Evolutionary conservation across 2,888 invertebrate genomes (phyloP).

Genomic region (Sceliomorpha sp.): DNA sequence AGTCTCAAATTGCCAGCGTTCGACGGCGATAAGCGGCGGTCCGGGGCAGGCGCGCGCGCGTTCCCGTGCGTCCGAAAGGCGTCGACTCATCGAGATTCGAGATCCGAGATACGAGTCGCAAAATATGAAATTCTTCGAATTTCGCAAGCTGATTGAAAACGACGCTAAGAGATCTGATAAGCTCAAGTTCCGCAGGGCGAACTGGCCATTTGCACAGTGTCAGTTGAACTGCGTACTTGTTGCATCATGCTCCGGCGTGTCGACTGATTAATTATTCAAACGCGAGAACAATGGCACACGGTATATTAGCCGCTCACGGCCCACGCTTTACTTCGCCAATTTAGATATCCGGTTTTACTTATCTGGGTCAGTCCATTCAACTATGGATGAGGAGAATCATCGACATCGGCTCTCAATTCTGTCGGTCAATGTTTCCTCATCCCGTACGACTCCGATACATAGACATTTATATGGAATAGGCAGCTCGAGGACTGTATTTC

Average conservation of each 20-base stretch:
- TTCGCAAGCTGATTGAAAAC: slow-evolving; percentile 2
- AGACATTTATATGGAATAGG: slow-evolving; percentile 18
- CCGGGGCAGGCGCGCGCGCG: too few relatives aligned
- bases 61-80: background rate
- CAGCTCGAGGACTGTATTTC: too few relatives aligned
- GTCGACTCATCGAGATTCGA: background rate
- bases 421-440: slow-evolving; percentile 47
- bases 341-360: slow-evolving; percentile 63
- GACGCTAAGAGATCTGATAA: slow-evolving; percentile 17
- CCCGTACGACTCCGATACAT: slow-evolving; percentile 36
- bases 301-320: slow-evolving; percentile 56
- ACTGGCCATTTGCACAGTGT: slow-evolving; percentile 37
- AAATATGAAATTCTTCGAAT: slow-evolving; percentile 2
- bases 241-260: slow-evolving; percentile 51
- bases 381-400: slow-evolving; percentile 47
- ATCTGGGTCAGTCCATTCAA: slow-evolving; percentile 51
- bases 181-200: slow-evolving; percentile 1
- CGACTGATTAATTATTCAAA: slow-evolving; percentile 68
- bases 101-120: background rate
- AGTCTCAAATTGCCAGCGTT: too few relatives aligned
- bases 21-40: too few relatives aligned
- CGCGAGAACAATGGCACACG: slow-evolving; percentile 64
- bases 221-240: slow-evolving; percentile 51
- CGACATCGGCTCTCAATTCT: slow-evolving; percentile 44
- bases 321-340: slow-evolving; percentile 63